Evolutionary conservation across 23 tunicate genomes (phyloP), one percentile per base, ranked within the genome.

Genomic region (Ascidia mentula): DNA sequence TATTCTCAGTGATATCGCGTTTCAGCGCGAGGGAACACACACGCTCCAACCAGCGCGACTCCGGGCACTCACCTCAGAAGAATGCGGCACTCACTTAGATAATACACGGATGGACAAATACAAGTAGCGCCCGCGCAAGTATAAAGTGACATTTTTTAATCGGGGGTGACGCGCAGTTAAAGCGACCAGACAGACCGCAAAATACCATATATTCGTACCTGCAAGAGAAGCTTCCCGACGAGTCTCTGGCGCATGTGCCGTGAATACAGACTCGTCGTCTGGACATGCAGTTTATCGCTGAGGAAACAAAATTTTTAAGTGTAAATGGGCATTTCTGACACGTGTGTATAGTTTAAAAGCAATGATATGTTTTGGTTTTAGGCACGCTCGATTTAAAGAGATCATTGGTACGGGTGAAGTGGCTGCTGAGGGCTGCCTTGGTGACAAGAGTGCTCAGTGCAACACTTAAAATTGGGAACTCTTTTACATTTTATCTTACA

Each of bases 1-100:
- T 20, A 53, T 53, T 53, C 65, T 53, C 65, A 53, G 65, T 53
- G 65, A 53, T 53, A 53, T 53, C 65, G 24, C 22, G 65, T 53
- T 53, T 53, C 65, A 53, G 65, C 65, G 65, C 65, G 65, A 26
- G 24, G 28, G 65, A 53, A 53, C 65, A 53, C 65, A 53, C n/a
- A n/a, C 65, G 13, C 65, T 20, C 65, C 28, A 53, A 26, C 65
- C 24, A 53, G 28, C 28, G 13, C 28, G 12, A 3, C 65, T 53
- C 65, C 4, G 13, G 24, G 65, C 65, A 53, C 65, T 53, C 65
- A 53, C 65, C 65, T 53, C 65, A 26, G 4, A 5, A 28, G 65
- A 53, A 53, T 53, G 65, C n/a, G n/a, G n/a, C 65, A 5, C 7
- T 53, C 65, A 9, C 24, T 28, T 53, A 53, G 28, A 20, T 53